Base-by-base conservation (phyloP, 2,113 vertebrate genomes). In the Hystrix cristata region DNA sequence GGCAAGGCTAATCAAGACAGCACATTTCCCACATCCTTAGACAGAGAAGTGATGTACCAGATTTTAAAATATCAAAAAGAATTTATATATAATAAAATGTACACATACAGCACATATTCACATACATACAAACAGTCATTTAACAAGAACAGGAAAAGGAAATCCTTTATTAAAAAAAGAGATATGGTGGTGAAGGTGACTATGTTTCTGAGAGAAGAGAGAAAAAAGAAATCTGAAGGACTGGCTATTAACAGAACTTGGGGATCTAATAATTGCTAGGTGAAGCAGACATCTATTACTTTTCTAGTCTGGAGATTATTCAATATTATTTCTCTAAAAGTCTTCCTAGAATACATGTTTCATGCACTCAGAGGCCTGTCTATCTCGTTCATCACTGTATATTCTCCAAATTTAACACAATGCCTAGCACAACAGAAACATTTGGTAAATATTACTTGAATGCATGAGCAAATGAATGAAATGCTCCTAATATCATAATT, bases 41-140 rank as follows among this genome's bases (percentile, higher is more conserved):
- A 46, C 10, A 89, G 5, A 59, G 31, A 87, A 82, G 31, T 81
- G 16, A 90, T 18, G 31, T 87, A 87, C 71, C n/a, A 81, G 34
- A n/a, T 55, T 62, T 90, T 91, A 88, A 95, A 94, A 89, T 64
- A 71, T 18, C 21, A 23, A 18, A 62, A 83, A 43, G 10, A 95
- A 87, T n/a, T 15, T 69, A 90, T 60, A 53, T 18, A 25, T 43
- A 60, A 88, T 65, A 64, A 12, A 46, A 85, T 80, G 59, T 60
- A 62, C 23, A 80, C 18, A 64, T 10, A 13, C 3, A 38, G 46
- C 23, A 79, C 3, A 62, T 27, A 25, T n/a, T 38, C 31, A 21
- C 2, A 72, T 31, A n/a, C 48, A 92, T 29, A 67, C 16, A 85
- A 43, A 74, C 3, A 53, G 5, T 53, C 23, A 89, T 34, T 46